Conservation (phyloP, 2,113 vertebrate species). For the Sander lucioperca region DNA sequence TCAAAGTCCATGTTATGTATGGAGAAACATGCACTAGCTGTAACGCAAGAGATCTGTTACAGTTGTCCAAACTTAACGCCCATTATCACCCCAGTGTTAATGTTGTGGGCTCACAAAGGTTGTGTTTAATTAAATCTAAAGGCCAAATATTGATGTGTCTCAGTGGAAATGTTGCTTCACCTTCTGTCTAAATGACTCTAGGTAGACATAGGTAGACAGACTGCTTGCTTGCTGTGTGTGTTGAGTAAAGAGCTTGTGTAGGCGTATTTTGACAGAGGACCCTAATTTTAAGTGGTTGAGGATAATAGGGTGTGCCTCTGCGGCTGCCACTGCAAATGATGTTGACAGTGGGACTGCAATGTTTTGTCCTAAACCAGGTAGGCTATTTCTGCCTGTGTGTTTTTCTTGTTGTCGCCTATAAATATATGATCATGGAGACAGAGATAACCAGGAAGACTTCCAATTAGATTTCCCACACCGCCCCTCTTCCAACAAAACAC, state of each 20-base stretch:
- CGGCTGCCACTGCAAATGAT: slow-evolving; percentile 25
- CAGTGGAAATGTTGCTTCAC: slow-evolving; percentile 14
- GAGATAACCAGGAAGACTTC: slow-evolving; percentile 35
- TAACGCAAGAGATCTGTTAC: slow-evolving; percentile 1
- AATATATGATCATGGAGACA: background rate
- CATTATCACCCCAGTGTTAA: background rate
- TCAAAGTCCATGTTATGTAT: slow-evolving; percentile 54
- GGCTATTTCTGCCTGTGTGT: slow-evolving; percentile 28
- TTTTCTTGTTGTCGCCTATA: background rate
- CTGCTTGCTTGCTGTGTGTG: background rate
- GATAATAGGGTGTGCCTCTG: slow-evolving; percentile 53
- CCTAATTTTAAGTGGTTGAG: slow-evolving; percentile 36
- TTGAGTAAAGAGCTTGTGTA: slow-evolving; percentile 33
- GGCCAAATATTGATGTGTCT: background rate
- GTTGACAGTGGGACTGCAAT: slow-evolving; percentile 30
- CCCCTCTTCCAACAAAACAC: slow-evolving; percentile 5
- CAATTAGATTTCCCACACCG: slow-evolving; percentile 5
- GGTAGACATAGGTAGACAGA: background rate
- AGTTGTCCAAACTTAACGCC: background rate
- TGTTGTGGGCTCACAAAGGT: too few relatives aligned
- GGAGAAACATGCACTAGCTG: background rate
- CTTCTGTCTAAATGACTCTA: background rate
- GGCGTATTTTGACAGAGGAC: slow-evolving; percentile 39
- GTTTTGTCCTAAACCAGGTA: slow-evolving; percentile 20
- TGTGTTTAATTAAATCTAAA: background rate